A percentile compares a stretch with the other conserved stretches of the same genome.
Conservation (phyloP, 2,113 vertebrate genomes). For the Syrrhaptes paradoxus region DNA sequence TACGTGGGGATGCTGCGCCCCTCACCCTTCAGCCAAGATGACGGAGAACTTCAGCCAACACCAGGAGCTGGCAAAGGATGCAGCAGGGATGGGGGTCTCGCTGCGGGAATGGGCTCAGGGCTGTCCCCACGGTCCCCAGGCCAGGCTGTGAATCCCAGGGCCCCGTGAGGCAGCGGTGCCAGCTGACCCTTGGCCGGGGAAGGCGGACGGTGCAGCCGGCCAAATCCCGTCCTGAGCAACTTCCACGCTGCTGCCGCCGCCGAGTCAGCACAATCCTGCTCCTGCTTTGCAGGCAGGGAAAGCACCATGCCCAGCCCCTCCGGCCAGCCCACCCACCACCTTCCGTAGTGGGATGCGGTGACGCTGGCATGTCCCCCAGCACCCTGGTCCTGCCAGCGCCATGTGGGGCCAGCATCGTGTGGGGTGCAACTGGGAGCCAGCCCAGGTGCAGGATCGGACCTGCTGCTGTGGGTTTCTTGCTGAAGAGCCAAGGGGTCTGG, state of each 20-base stretch:
- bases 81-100: rapidly evolving
- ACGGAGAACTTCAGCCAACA: not conserved
- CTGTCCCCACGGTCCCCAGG: rapidly evolving
- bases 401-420: not conserved
- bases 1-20: rapidly evolving
- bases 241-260: not conserved
- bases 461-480: not conserved
- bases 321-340: not conserved
- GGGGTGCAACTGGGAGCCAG: not conserved
- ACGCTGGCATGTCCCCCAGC: not conserved
- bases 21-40: not conserved
- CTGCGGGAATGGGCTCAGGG: rapidly evolving
- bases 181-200: constrained; percentile 35
- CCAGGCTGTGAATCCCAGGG: not conserved
- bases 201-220: rapidly evolving
- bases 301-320: not conserved
- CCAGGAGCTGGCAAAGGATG: rapidly evolving
- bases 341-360: not conserved
- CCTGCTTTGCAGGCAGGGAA: not conserved
- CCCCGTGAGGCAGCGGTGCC: not conserved
- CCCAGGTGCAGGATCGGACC: not conserved
- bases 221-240: not conserved
- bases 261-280: not conserved
- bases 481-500: not conserved
- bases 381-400: rapidly evolving